A percentile compares a stretch with the other conserved stretches of the same genome.
phyloP scores from a whole-genome alignment of 2,113 vertebrate genomes.

The Pseudorasbora parva region DNA sequence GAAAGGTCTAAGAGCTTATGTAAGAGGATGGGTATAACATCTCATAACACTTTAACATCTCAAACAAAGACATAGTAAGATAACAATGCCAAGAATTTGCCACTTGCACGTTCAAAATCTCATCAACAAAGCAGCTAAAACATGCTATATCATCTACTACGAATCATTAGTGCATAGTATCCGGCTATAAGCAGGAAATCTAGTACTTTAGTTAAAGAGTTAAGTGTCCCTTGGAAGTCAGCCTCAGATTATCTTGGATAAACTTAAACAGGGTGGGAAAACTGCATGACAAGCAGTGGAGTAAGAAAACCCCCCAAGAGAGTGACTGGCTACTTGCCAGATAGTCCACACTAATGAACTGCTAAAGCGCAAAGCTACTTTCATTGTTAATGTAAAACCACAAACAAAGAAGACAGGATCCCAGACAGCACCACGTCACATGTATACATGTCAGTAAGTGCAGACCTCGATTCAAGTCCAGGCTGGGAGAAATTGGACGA shows the following conservation, averaged over 20 bases:
- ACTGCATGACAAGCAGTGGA: conserved; percentile 18
- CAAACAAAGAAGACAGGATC: conserved; percentile 52
- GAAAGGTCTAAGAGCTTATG: conserved; percentile 42
- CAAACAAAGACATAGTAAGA: conserved; percentile 34
- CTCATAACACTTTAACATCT: conserved; percentile 37
- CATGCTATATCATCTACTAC: not conserved
- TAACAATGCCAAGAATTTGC: conserved; percentile 5
- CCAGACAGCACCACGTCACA: conserved; percentile 42
- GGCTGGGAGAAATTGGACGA: not conserved
- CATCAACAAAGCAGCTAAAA: not conserved
- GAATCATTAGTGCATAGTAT: not conserved
- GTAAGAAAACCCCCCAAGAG: conserved; percentile 46
- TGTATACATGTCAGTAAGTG: conserved; percentile 29
- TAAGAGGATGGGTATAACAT: conserved; percentile 39
- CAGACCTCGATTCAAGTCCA: conserved; percentile 7
- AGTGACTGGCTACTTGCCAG: conserved; percentile 58
- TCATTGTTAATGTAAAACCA: conserved; percentile 55
- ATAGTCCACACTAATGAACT: conserved; percentile 59
- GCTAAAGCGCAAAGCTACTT: conserved; percentile 55
- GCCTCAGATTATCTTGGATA: conserved; percentile 46
- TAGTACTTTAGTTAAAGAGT: conserved; percentile 18
- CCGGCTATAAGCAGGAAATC: not conserved
- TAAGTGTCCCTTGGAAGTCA: conserved; percentile 27
- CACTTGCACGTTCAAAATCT: not conserved
- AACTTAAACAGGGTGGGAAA: conserved; percentile 33